phyloP scores from a whole-genome alignment of 37 sponge, comb jelly and placozoan genomes.

The Mnemiopsis leidyi region DNA sequence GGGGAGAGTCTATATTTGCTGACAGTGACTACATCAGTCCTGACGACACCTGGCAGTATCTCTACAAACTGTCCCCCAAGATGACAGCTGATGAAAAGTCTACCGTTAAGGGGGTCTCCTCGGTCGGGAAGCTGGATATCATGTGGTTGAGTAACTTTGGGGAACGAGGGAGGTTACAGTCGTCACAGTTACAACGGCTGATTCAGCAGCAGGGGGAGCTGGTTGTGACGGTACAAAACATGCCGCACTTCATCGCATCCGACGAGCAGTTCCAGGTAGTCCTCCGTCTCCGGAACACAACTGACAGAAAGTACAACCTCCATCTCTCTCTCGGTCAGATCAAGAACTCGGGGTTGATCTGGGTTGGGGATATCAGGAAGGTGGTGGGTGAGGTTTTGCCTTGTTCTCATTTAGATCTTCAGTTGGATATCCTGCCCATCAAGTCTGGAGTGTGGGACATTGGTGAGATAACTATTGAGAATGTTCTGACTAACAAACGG shows the following conservation, averaged over 20 bases:
- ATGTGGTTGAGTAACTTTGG: conserved; percentile 83
- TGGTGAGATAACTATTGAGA: conserved; percentile 29
- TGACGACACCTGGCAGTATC: conserved; percentile 74
- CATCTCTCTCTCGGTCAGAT: not conserved
- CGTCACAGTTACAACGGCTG: conserved; percentile 73
- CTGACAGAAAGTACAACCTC: conserved; percentile 55
- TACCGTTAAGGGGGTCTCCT: conserved; percentile 58
- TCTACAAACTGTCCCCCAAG: conserved; percentile 75
- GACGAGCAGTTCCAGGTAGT: conserved; percentile 3
- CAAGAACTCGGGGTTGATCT: not conserved
- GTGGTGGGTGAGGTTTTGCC: conserved; percentile 48
- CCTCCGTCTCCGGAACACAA: conserved; percentile 21
- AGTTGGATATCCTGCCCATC: conserved; percentile 12
- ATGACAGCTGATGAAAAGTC: not conserved
- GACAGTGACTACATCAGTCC: conserved; percentile 69
- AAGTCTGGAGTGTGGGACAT: conserved; percentile 53
- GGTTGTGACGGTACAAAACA: not conserved
- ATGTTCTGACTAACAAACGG: conserved; percentile 11
- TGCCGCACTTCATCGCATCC: conserved; percentile 11
- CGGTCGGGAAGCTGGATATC: conserved; percentile 84
- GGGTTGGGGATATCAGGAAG: conserved; percentile 25
- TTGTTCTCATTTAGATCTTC: not conserved
- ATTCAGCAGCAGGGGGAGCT: conserved; percentile 48
- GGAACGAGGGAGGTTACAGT: conserved; percentile 84
- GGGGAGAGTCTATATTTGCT: conserved; percentile 71